Conservation (phyloP, 2,888 invertebrate species). For the Pyrgus malvae region DNA sequence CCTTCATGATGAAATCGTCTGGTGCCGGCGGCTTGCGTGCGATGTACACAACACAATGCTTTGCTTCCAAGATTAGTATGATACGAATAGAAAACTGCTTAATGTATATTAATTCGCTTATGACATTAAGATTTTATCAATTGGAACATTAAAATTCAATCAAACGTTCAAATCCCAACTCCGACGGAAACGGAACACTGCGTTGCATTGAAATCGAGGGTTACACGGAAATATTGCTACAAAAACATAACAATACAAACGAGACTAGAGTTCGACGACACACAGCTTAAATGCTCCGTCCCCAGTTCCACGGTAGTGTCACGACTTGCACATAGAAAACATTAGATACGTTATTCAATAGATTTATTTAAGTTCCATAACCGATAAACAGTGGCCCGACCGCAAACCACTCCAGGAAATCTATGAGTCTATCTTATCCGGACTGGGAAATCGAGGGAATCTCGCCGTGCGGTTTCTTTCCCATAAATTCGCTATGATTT, state of each 20-base stretch:
- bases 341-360: conserved; percentile 63
- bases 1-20: conserved; percentile 68
- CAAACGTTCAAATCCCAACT: neutral
- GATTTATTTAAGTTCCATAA: conserved; percentile 70
- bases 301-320: conserved; percentile 57
- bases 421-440: conserved; percentile 71
- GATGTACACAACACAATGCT: conserved; percentile 20
- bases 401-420: conserved; percentile 75
- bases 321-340: conserved; percentile 67
- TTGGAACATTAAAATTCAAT: conserved; percentile 15
- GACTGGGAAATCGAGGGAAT: conserved; percentile 69
- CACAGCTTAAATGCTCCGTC: conserved; percentile 50
- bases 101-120: conserved; percentile 1
- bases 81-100: neutral
- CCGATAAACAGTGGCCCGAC: conserved; percentile 72
- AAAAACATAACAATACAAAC: conserved; percentile 36
- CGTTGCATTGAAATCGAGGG: conserved; percentile 27
- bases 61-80: conserved; percentile 19
- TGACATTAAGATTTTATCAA: conserved; percentile 13
- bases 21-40: conserved; percentile 30
- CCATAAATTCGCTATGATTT: conserved; percentile 70
- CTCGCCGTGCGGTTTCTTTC: conserved; percentile 69
- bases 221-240: conserved; percentile 31
- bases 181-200: conserved; percentile 29
- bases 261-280: conserved; percentile 44